Percentiles rank a stretch among this genome's conserved stretches.
These are phyloP conservation scores for Listrodromus nycthemerus DNA, from an alignment of 2,888 invertebrate genomes.

Conservation along the genomic window DNA sequence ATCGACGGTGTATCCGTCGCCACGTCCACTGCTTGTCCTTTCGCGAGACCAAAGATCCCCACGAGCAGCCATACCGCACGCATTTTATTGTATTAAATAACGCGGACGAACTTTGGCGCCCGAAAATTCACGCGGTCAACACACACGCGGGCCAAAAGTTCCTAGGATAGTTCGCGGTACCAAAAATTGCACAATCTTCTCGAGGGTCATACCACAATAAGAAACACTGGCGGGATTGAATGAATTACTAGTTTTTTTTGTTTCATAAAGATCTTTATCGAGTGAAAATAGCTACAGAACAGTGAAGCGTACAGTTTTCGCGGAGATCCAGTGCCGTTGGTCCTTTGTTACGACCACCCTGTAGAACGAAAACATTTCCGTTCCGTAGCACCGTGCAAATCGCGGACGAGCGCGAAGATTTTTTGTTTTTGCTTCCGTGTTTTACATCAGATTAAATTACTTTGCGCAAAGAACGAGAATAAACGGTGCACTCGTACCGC, in stretches of 20 bases:
- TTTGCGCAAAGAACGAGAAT: background rate
- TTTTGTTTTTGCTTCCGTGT: background rate
- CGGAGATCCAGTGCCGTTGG: slow-evolving; percentile 15
- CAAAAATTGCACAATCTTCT: slow-evolving; percentile 33
- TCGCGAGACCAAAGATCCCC: slow-evolving; percentile 55
- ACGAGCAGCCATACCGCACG: slow-evolving; percentile 50
- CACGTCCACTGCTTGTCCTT: slow-evolving; percentile 68
- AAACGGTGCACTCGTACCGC: background rate
- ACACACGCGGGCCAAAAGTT: slow-evolving; percentile 1
- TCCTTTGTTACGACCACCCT: slow-evolving; percentile 25
- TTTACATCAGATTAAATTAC: background rate
- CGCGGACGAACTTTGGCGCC: background rate
- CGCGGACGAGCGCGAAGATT: background rate
- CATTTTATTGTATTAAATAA: slow-evolving; percentile 51
- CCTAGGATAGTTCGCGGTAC: background rate
- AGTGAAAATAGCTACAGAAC: slow-evolving; percentile 21
- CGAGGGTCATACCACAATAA: slow-evolving; percentile 9
- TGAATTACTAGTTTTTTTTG: background rate
- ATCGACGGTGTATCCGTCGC: slow-evolving; percentile 77
- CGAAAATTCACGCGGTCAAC: background rate
- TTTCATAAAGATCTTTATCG: background rate
- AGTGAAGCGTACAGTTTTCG: slow-evolving; percentile 16
- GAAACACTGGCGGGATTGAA: background rate
- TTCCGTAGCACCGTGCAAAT: background rate
- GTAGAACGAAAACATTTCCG: slow-evolving; percentile 61